Evolutionary conservation across 1,140 invertebrate genomes (phyloP).

Genomic region (Whitmania pigra): DNA sequence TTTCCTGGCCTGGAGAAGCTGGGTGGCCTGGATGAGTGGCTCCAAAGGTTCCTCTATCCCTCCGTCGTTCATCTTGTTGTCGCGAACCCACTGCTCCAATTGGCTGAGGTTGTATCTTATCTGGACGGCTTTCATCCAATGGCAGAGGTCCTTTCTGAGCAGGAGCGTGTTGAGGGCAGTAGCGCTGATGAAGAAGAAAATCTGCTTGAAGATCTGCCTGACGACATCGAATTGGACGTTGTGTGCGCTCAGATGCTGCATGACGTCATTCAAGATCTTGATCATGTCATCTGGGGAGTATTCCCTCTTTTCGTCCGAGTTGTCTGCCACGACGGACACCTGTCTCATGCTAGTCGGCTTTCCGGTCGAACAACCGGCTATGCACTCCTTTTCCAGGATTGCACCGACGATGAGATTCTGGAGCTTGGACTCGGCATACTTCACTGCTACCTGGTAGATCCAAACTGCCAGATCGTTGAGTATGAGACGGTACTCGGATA

Average conservation of each 20-base stretch:
- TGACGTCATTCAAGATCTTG: slow-evolving; percentile 47
- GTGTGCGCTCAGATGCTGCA: slow-evolving; percentile 53
- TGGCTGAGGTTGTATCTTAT: slow-evolving; percentile 81
- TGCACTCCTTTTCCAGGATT: slow-evolving; percentile 81
- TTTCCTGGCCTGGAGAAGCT: slow-evolving; percentile 73
- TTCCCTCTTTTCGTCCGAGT: slow-evolving; percentile 13
- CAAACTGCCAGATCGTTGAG: slow-evolving; percentile 73
- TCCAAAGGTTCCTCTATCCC: slow-evolving; percentile 60
- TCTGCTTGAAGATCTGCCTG: slow-evolving; percentile 65
- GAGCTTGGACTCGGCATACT: slow-evolving; percentile 64
- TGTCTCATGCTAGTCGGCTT: slow-evolving; percentile 42
- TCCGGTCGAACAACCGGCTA: slow-evolving; percentile 52
- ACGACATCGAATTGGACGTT: slow-evolving; percentile 62
- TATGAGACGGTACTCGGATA: slow-evolving; percentile 69
- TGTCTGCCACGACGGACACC: background rate
- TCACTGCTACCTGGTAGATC: slow-evolving; percentile 60
- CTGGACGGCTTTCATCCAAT: slow-evolving; percentile 94
- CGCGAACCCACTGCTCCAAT: slow-evolving; percentile 82
- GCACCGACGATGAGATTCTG: slow-evolving; percentile 75
- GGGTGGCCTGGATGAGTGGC: slow-evolving; percentile 86
- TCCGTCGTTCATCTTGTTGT: slow-evolving; percentile 54
- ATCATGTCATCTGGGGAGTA: slow-evolving; percentile 18
- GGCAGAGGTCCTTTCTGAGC: slow-evolving; percentile 84
- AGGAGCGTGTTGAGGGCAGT: slow-evolving; percentile 83
- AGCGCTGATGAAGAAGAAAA: slow-evolving; percentile 87